These are phyloP conservation scores for Hyles euphorbiae DNA, from an alignment of 1,140 invertebrate genomes.

Conservation along the genomic window DNA sequence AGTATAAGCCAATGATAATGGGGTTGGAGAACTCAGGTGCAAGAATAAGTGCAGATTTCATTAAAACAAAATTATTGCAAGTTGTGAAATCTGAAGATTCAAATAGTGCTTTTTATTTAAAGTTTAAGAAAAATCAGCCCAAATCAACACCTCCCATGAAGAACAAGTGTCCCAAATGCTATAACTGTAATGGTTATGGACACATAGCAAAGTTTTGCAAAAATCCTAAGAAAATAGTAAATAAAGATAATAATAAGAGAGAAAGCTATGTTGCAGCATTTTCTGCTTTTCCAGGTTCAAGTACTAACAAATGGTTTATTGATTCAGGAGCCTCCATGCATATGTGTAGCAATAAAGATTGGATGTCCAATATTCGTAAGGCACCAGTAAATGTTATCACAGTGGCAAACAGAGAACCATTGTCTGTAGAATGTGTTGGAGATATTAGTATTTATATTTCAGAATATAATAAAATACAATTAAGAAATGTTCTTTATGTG, in stretches of 20 bases:
- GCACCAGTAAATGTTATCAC: conserved; percentile 28
- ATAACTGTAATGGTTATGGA: conserved; percentile 30
- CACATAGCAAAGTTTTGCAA: conserved; percentile 31
- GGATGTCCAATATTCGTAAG: conserved; percentile 33
- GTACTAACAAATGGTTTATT: conserved; percentile 28
- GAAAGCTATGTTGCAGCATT: conserved; percentile 29
- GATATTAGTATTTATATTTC: conserved; percentile 22
- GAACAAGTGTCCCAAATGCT: conserved; percentile 28
- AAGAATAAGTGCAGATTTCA: conserved; percentile 42
- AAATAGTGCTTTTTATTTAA: conserved; percentile 13
- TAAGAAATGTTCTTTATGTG: conserved; percentile 34
- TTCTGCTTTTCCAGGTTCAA: conserved; percentile 2
- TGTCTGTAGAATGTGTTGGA: conserved; percentile 29
- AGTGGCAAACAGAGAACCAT: conserved; percentile 27
- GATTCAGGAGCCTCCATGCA: conserved; percentile 38
- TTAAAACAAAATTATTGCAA: conserved; percentile 59
- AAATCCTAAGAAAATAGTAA: conserved; percentile 14
- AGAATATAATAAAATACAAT: conserved; percentile 27
- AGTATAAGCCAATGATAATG: conserved; percentile 64
- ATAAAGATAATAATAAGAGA: conserved; percentile 9
- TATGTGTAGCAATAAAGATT: conserved; percentile 26
- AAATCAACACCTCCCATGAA: not conserved
- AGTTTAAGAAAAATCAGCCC: conserved; percentile 4
- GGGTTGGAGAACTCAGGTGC: conserved; percentile 39
- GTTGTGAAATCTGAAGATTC: conserved; percentile 19